phyloP scores from a whole-genome alignment of 2,888 invertebrate genomes.

The Amphimallon solstitiale region DNA sequence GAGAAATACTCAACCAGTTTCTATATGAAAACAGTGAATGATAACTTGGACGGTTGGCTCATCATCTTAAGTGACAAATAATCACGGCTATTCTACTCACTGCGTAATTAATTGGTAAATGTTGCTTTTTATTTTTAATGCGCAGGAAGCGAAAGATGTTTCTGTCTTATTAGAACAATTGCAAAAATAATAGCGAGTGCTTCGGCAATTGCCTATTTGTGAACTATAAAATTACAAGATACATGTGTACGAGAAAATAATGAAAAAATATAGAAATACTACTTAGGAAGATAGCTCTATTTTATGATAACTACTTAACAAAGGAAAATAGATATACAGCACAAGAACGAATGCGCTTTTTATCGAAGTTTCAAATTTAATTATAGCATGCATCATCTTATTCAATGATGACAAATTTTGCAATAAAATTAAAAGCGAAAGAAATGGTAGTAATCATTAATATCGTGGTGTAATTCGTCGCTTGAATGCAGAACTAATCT shows the following conservation, averaged over 20 bases:
- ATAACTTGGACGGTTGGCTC: conserved; percentile 53
- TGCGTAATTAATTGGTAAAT: conserved; percentile 62
- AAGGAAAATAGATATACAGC: too few relatives aligned
- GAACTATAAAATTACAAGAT: conserved; percentile 3
- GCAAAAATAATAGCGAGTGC: conserved; percentile 33
- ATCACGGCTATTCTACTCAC: conserved; percentile 60
- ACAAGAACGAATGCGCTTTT: too few relatives aligned
- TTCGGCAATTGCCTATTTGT: conserved; percentile 8
- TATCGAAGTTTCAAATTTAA: too few relatives aligned
- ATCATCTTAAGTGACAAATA: conserved; percentile 64
- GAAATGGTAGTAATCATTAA: too few relatives aligned
- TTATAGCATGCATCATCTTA: too few relatives aligned
- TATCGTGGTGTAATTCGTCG: too few relatives aligned
- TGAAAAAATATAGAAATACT: too few relatives aligned
- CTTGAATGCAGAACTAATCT: too few relatives aligned
- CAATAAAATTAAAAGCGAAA: too few relatives aligned
- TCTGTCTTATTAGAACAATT: conserved; percentile 40
- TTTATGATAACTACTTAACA: too few relatives aligned
- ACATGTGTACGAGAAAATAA: conserved; percentile 5
- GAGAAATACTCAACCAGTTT: conserved; percentile 35
- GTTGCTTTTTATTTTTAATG: conserved; percentile 59
- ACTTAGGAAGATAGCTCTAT: too few relatives aligned
- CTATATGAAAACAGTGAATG: conserved; percentile 34
- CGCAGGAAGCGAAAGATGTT: conserved; percentile 39
- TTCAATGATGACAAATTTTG: too few relatives aligned